Evolutionary conservation across 1,140 invertebrate genomes (phyloP), one percentile per base, ranked within the genome.

Genomic region (Drosophila fuyamai): DNA sequence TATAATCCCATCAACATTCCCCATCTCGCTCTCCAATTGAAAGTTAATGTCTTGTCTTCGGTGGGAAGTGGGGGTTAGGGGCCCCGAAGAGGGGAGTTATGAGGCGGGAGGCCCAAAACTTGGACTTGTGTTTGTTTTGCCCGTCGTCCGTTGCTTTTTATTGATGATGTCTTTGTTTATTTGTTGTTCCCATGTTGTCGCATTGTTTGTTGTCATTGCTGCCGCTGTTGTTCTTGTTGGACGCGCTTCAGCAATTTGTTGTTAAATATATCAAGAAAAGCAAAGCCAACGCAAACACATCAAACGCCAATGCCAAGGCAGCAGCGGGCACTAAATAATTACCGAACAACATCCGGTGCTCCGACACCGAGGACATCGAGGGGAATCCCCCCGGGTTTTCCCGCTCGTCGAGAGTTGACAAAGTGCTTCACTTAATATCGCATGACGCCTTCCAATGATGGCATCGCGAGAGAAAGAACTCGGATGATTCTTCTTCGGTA

Each of bases 111-210:
- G 65, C 65, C 65, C 57, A 12, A 62, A 59, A 40, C 54, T 57
- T 78, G 5, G 35, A 59, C 36, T 48, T 67, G 62, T 50, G 50
- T 79, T 60, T 82, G 60, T 48, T 62, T 79, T 65, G 70, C 48
- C 41, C 70, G 60, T 50, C 63, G 58, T 66, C 51, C 51, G 70
- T 71, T 75, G 74, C 63, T 86, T 86, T 86, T 88, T 86, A 86
- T 86, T 86, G 82, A 86, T 86, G 82, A 86, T 83, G 83, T 86
- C 83, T 86, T 86, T 86, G 82, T 86, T 86, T 86, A 88, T 86
- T 81, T 86, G 79, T 77, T 77, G 74, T 76, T 77, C 74, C 70
- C 83, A 81, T 80, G 81, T 83, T 84, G 81, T 86, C 83, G 82
- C 82, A 83, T 82, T 88, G 82, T 79, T 82, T 83, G 82, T 79